Base-by-base conservation (phyloP, 2,113 vertebrate genomes). In the Scophthalmus maximus region DNA sequence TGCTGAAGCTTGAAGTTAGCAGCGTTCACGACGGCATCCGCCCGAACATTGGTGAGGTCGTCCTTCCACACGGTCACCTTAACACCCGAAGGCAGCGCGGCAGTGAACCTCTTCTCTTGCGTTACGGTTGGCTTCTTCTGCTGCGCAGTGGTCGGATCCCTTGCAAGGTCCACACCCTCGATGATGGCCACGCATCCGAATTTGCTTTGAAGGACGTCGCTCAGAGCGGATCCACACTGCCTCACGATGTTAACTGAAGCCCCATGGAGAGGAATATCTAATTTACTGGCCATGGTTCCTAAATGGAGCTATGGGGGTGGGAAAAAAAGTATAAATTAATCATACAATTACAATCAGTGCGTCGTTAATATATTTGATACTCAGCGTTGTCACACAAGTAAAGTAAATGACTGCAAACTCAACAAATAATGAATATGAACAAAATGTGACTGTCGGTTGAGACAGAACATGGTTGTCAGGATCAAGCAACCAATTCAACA, bases 11-110 rank as follows among this genome's bases (percentile, higher is more conserved):
- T 0, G 0, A 0, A 0, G 74, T 97, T 98, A 32, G 97, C 96
- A 53, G 96, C 95, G 64, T 98, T 99, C 1, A 98, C 97, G 65
- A 99, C 86, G 57, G 92, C 96, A 29, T 95, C 92, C 0, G 51
- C 95, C 5, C 0, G 0, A 11, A 96, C 94, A 53, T 3, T 76
- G 56, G 93, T 93, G 27, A 99, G 94, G 88, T 98, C 95, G 15
- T 76, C 95, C 79, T 92, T 95, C 93, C 88, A 96, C 60, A 98
- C 96, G 0, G 93, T 94, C 38, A 98, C 4, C 7, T 74, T 46
- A 18, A 95, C 15, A 10, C 79, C 76, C 0, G 25, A 0, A 1
- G 0, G 12, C 22, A 96, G 18, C 3, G 0, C 68, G 62, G 63
- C 82, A 51, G 50, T 82, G 63, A 92, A 95, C n/a, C 93, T 91